phyloP scores from a whole-genome alignment of 2,113 vertebrate species.

The Tetrax tetrax region DNA sequence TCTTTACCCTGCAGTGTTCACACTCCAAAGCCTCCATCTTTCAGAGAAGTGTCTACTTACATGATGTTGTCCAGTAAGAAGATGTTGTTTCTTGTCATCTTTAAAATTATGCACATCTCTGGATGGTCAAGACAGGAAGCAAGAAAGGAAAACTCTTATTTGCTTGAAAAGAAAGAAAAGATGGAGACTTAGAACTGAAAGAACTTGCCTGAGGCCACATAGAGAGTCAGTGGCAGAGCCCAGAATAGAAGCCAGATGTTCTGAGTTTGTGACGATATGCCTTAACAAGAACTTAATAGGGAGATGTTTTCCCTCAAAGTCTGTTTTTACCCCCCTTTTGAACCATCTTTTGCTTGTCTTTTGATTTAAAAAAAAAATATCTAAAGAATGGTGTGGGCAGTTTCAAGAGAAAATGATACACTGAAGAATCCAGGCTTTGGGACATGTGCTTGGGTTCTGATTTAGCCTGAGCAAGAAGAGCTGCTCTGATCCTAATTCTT shows the following conservation, averaged over 20 bases:
- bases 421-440: not conserved
- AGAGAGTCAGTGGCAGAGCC: not conserved
- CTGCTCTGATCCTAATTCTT: constrained; percentile 1
- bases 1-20: constrained; percentile 7
- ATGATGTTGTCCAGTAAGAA: not conserved
- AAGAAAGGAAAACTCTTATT: not conserved
- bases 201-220: not conserved
- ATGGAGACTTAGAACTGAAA: not conserved
- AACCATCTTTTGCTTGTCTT: not conserved
- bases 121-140: not conserved
- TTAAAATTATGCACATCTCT: not conserved
- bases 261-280: not conserved
- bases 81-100: not conserved
- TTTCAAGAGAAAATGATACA: not conserved
- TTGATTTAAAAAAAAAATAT: not conserved
- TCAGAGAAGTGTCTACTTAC: not conserved
- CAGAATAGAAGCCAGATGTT: constrained; percentile 34
- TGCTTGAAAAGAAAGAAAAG: not conserved
- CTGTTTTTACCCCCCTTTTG: constrained; percentile 1
- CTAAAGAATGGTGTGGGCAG: not conserved
- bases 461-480: not conserved
- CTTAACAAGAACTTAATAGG: not conserved
- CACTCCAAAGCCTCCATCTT: not conserved
- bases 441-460: not conserved
- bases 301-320: not conserved